phyloP scores from a whole-genome alignment of 2,888 invertebrate species.

The Crioceris asparagi region DNA sequence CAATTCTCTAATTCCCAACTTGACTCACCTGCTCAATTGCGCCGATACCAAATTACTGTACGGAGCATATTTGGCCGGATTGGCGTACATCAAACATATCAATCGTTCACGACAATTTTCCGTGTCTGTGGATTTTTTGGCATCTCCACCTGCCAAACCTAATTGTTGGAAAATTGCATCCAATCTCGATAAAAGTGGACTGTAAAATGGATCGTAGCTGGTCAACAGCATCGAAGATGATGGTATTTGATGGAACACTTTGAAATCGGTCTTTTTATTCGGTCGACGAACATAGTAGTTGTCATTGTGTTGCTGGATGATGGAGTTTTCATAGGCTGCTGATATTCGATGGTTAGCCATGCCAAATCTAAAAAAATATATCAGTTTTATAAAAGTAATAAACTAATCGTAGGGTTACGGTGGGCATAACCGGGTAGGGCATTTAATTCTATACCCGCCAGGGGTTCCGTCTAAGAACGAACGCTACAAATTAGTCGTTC shows the following conservation, averaged over 20 bases:
- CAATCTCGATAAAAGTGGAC: slow-evolving; percentile 70
- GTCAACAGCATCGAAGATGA: slow-evolving; percentile 70
- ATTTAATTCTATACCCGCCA: too few species aligned
- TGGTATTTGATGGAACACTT: slow-evolving; percentile 80
- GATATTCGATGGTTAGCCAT: slow-evolving; percentile 53
- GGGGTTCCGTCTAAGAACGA: too few species aligned
- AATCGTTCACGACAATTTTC: slow-evolving; percentile 71
- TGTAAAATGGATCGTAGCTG: slow-evolving; percentile 85
- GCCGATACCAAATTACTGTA: slow-evolving; percentile 83
- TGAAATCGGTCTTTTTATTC: slow-evolving; percentile 52
- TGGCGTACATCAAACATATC: slow-evolving; percentile 79
- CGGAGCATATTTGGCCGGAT: slow-evolving; percentile 80
- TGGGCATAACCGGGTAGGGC: too few species aligned
- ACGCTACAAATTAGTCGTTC: too few species aligned
- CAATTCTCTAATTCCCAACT: too few species aligned
- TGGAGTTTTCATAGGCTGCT: too few species aligned
- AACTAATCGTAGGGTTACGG: too few species aligned
- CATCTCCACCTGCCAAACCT: slow-evolving; percentile 46
- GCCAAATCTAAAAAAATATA: slow-evolving; percentile 42
- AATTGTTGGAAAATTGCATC: slow-evolving; percentile 72
- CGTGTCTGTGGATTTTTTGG: slow-evolving; percentile 44
- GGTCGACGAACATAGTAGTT: slow-evolving; percentile 54
- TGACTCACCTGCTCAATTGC: slow-evolving; percentile 68
- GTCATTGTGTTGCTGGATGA: slow-evolving; percentile 43
- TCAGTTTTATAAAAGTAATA: too few species aligned